Percentiles rank a stretch among this genome's conserved stretches.
Evolutionary conservation across 2,888 invertebrate species (phyloP).

Genomic region (Andrena praecox): DNA sequence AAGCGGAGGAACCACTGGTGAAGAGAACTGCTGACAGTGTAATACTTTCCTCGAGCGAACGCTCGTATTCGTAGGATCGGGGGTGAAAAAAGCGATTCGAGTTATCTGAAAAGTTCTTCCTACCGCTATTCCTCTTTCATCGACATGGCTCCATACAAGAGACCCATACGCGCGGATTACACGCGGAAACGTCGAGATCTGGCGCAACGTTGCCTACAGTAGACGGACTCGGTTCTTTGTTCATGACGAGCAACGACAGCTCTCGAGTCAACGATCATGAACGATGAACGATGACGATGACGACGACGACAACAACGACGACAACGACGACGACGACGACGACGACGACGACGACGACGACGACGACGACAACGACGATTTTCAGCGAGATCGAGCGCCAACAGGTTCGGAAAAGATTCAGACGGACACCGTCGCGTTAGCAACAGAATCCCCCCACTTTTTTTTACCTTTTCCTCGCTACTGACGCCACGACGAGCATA

Average conservation of each 20-base stretch:
- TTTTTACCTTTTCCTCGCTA: neutral
- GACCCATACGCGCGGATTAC: slow-evolving; percentile 3
- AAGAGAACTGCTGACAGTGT: slow-evolving; percentile 46
- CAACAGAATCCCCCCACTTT: slow-evolving; percentile 44
- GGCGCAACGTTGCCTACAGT: neutral
- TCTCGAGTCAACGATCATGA: neutral
- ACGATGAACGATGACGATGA: neutral
- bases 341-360: slow-evolving; percentile 21
- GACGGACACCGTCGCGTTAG: slow-evolving; percentile 35
- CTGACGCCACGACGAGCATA: neutral
- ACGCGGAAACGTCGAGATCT: neutral
- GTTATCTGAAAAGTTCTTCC: slow-evolving; percentile 13
- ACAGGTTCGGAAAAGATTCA: slow-evolving; percentile 35
- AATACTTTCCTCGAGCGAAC: slow-evolving; percentile 12
- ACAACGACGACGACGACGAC: slow-evolving; percentile 10
- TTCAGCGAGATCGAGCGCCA: slow-evolving; percentile 65
- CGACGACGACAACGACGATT: slow-evolving; percentile 35
- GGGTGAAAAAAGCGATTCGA: slow-evolving; percentile 16
- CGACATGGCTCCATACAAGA: neutral
- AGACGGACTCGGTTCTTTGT: slow-evolving; percentile 9
- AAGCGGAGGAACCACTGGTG: slow-evolving; percentile 17
- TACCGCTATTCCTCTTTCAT: slow-evolving; percentile 8
- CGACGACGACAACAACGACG: too few relatives aligned
- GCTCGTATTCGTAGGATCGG: slow-evolving; percentile 7
- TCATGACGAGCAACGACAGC: neutral